These are phyloP conservation scores for Tetramorium parvispinum DNA, from an alignment of 1,140 invertebrate species.

Conservation along the genomic window DNA sequence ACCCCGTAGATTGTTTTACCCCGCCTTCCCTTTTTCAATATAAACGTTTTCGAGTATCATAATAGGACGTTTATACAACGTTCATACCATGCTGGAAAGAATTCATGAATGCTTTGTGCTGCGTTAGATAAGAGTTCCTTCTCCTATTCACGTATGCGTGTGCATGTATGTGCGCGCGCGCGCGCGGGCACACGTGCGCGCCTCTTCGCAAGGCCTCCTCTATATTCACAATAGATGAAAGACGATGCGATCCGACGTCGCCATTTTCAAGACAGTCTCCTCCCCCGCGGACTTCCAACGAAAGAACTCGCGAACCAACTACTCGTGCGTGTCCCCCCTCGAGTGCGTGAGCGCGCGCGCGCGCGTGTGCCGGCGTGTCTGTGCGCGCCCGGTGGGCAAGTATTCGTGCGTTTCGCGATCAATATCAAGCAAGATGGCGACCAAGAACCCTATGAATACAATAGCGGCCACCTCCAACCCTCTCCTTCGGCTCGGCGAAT, in stretches of 20 bases:
- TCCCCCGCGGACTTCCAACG: constrained; percentile 77
- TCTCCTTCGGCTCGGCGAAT: constrained; percentile 42
- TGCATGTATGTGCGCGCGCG: too few relatives aligned
- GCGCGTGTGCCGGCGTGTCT: background rate
- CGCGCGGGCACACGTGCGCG: background rate
- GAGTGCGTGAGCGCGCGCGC: constrained; percentile 15
- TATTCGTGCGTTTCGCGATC: constrained; percentile 85
- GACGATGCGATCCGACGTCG: constrained; percentile 68
- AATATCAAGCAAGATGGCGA: constrained; percentile 86
- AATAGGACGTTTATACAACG: background rate
- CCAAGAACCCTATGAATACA: constrained; percentile 84
- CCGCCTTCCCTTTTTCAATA: background rate
- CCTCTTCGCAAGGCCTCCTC: background rate
- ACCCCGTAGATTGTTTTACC: too few relatives aligned
- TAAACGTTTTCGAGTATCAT: background rate
- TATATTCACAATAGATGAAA: constrained; percentile 67
- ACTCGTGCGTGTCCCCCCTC: constrained; percentile 58
- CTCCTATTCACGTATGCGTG: background rate
- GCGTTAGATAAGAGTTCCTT: constrained; percentile 14
- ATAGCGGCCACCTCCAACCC: constrained; percentile 66
- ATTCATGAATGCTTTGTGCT: background rate
- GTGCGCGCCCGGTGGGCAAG: constrained; percentile 64
- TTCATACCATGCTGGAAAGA: background rate
- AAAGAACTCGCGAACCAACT: constrained; percentile 53
- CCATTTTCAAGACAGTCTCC: constrained; percentile 85